phyloP scores from a whole-genome alignment of 2,888 invertebrate genomes.

The Agrotis puta region DNA sequence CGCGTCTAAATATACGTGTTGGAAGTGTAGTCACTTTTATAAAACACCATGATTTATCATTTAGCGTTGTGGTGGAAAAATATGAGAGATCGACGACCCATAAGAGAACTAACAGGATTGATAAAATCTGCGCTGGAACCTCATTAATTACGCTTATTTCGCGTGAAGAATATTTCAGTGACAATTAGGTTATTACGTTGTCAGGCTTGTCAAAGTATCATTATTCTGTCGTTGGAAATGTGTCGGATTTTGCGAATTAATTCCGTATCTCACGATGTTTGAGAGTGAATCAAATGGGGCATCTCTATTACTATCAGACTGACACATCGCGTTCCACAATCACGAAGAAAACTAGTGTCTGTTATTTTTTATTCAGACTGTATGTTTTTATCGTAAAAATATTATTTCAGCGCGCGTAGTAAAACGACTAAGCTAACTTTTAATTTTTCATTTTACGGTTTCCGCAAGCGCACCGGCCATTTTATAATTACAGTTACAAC shows the following conservation, averaged over 20 bases:
- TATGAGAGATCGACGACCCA: conserved; percentile 55
- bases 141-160: conserved; percentile 45
- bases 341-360: conserved; percentile 37
- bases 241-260: conserved; percentile 47
- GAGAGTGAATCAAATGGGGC: conserved; percentile 38
- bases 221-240: conserved; percentile 33
- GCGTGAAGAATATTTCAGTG: conserved; percentile 45
- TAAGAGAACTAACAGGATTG: conserved; percentile 22
- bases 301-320: conserved; percentile 40
- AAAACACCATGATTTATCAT: conserved; percentile 73
- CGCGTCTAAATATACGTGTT: conserved; percentile 64
- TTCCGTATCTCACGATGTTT: conserved; percentile 36
- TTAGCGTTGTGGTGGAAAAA: conserved; percentile 66
- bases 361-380: conserved; percentile 25
- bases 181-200: conserved; percentile 39
- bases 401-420: conserved; percentile 16
- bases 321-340: conserved; percentile 34
- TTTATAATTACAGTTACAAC: conserved; percentile 30
- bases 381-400: conserved; percentile 26
- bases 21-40: conserved; percentile 56
- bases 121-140: conserved; percentile 18
- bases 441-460: conserved; percentile 21
- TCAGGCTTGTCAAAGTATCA: conserved; percentile 46
- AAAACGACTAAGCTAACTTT: conserved; percentile 13
- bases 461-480: conserved; percentile 7